Evolutionary conservation across 2,888 invertebrate genomes (phyloP).

Genomic region (Rhagophthalmus giganteus): DNA sequence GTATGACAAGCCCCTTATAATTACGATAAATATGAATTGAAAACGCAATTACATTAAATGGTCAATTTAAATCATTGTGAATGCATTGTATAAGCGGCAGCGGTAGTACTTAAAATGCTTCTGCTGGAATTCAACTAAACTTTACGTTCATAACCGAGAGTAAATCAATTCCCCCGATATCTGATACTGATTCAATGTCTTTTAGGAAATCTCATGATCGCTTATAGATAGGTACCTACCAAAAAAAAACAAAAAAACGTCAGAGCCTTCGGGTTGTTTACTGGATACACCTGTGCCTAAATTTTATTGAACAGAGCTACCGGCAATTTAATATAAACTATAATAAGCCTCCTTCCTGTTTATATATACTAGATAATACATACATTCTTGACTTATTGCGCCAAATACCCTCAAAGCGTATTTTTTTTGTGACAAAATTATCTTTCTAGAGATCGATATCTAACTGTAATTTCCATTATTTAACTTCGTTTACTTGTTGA

Average conservation of each 20-base stretch:
- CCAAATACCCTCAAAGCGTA: not conserved
- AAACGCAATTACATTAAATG: slow-evolving; percentile 39
- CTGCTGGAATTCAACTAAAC: slow-evolving; percentile 16
- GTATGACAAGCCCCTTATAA: slow-evolving; percentile 30
- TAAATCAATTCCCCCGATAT: slow-evolving; percentile 34
- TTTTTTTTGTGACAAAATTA: not conserved
- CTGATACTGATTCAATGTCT: slow-evolving; percentile 27
- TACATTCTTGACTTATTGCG: not conserved
- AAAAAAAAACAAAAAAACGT: not conserved
- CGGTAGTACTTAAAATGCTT: slow-evolving; percentile 31
- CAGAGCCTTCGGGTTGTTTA: not conserved
- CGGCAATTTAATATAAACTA: not conserved
- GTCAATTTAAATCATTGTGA: slow-evolving; percentile 34
- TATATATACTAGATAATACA: too few species aligned
- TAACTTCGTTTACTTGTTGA: too few species aligned
- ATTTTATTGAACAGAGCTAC: not conserved
- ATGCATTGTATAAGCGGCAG: slow-evolving; percentile 31
- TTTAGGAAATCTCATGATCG: slow-evolving; percentile 22
- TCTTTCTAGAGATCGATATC: not conserved
- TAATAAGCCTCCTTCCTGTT: not conserved
- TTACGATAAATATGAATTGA: slow-evolving; percentile 39
- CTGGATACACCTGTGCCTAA: not conserved
- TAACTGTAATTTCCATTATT: not conserved
- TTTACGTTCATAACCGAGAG: slow-evolving; percentile 21
- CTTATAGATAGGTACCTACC: slow-evolving; percentile 1